Percentiles rank a stretch among this genome's conserved stretches.
These are phyloP conservation scores for Tetrao urogallus DNA, from an alignment of 2,113 vertebrate species.

Conservation along the genomic window DNA sequence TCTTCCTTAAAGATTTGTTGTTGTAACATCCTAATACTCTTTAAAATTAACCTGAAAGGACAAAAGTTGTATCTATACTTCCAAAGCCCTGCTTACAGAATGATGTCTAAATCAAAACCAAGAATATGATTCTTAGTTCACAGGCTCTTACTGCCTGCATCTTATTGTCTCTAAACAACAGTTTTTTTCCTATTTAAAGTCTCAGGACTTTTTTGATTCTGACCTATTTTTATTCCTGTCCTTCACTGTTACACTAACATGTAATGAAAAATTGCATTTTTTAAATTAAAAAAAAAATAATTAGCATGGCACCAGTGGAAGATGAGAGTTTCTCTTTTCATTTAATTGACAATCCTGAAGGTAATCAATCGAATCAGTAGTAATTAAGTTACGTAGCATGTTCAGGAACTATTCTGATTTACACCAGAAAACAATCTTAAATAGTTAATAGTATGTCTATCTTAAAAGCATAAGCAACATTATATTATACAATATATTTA, in stretches of 20 bases:
- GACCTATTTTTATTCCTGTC: neutral
- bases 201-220: neutral
- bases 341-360: conserved; percentile 27
- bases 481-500: neutral
- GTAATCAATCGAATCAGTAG: conserved; percentile 12
- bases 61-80: neutral
- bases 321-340: neutral
- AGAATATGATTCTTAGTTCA: neutral
- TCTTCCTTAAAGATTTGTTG: neutral
- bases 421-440: neutral
- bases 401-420: conserved; percentile 4
- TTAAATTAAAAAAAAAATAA: neutral
- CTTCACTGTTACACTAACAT: neutral
- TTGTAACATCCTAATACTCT: neutral
- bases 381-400: neutral
- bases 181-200: neutral
- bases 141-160: neutral
- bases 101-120: neutral
- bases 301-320: neutral
- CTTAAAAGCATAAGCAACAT: neutral
- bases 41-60: neutral
- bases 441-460: neutral
- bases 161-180: neutral
- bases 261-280: conserved; percentile 13
- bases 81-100: neutral